Evolutionary conservation across 1,140 invertebrate species (phyloP).

Genomic region (Hermetia illucens): DNA sequence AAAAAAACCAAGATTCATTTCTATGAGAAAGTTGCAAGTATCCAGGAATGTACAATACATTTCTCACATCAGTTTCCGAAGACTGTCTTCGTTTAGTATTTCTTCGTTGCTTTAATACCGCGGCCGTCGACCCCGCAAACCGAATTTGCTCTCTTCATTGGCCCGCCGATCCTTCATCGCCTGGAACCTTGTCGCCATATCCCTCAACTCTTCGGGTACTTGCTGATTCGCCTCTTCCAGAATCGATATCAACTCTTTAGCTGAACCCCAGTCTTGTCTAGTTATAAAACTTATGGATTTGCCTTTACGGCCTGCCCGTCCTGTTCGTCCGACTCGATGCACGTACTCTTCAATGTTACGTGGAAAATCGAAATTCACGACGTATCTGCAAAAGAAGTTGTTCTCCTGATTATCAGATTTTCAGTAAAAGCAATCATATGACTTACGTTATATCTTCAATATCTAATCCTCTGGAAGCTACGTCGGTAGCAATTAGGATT

Average conservation of each 20-base stretch:
- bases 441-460: slow-evolving; percentile 81
- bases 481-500: slow-evolving; percentile 89
- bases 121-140: slow-evolving; percentile 25
- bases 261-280: slow-evolving; percentile 61
- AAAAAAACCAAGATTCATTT: too few relatives aligned
- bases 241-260: slow-evolving; percentile 68
- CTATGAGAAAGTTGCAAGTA: too few relatives aligned
- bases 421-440: slow-evolving; percentile 6
- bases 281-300: slow-evolving; percentile 70
- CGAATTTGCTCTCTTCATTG: slow-evolving; percentile 30
- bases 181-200: slow-evolving; percentile 54
- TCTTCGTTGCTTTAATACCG: too few relatives aligned
- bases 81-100: too few relatives aligned
- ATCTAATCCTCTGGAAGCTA: slow-evolving; percentile 82
- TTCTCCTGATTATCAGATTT: slow-evolving; percentile 3
- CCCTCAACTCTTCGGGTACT: slow-evolving; percentile 52
- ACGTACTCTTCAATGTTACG: slow-evolving; percentile 85
- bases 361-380: slow-evolving; percentile 84
- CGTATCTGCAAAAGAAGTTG: slow-evolving; percentile 31
- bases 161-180: slow-evolving; percentile 43
- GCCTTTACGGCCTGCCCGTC: slow-evolving; percentile 71
- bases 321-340: slow-evolving; percentile 75
- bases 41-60: too few relatives aligned
- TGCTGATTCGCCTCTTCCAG: slow-evolving; percentile 60
- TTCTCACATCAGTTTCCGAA: too few relatives aligned